Base-by-base conservation (phyloP, 30 jellyfish, hydroid and myxozoan species). In the Catostylus mosaicus region DNA sequence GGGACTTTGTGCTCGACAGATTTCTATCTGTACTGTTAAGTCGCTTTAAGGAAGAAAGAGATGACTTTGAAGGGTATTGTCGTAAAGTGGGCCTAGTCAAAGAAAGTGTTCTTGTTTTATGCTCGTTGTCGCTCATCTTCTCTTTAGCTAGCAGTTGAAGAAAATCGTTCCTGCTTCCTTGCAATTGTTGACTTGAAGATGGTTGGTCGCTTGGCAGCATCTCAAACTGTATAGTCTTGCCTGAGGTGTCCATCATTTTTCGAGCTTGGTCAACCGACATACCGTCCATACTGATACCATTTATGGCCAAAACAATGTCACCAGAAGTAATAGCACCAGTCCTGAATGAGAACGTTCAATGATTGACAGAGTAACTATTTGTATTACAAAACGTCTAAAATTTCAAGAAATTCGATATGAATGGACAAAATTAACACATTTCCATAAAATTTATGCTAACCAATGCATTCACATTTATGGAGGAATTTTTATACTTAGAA, bases 201-300 rank as follows among this genome's bases (percentile, higher is more conserved):
- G 88, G 88, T 30, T 30, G 80, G 16, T 70, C 83, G n/a, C 19
- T 19, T 3, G 84, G 76, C 46, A 75, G 36, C 7, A 75, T 36
- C 75, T 86, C 84, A 7, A 86, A 38, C 43, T 75, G 85, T 0
- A 86, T 69, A 37, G 72, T 69, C 56, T 76, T 86, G 0, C 83
- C 87, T 0, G 97, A 54, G 62, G 76, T 74, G 51, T 62, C 73
- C 70, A 89, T 30, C 12, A 89, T 75, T 30, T 89, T 83, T 54
- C 85, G 45, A n/a, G 94, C 97, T 45, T 89, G 90, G 18, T 73
- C 89, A 22, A 82, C 85, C 45, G 93, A 78, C 90, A 78, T 78
- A 11, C 97, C 97, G 34, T 83, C 94, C 80, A 89, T 60, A 47
- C 94, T 80, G 85, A 81, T 35, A 73, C 86, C 93, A 67, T 89